A percentile compares a stretch with the other conserved stretches of the same genome.
Evolutionary conservation across 2,888 invertebrate species (phyloP).

Genomic region (Drosophila prolongata): DNA sequence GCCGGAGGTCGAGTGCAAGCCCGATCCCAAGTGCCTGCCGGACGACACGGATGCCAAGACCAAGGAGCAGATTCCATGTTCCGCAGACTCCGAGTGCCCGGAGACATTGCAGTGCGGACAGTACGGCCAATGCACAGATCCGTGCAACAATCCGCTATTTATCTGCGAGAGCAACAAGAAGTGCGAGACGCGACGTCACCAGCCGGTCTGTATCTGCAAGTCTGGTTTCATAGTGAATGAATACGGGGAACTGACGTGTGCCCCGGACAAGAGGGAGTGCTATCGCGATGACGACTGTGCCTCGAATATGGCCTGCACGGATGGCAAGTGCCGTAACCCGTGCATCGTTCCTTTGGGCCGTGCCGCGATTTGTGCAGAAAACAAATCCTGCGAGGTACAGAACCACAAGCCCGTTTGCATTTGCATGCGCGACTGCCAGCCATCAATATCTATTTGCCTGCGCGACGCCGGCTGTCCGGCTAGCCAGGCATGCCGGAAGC

Average conservation of each 20-base stretch:
- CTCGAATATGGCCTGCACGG: constrained; percentile 93
- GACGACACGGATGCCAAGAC: constrained; percentile 84
- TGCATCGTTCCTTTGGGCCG: constrained; percentile 88
- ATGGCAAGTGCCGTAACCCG: constrained; percentile 94
- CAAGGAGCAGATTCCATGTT: constrained; percentile 87
- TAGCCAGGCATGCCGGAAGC: constrained; percentile 93
- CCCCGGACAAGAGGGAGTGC: constrained; percentile 92
- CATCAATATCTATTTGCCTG: constrained; percentile 94
- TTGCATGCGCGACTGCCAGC: constrained; percentile 94
- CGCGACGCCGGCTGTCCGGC: constrained; percentile 95
- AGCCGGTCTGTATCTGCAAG: constrained; percentile 94
- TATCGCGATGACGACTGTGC: constrained; percentile 92
- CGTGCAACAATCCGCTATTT: constrained; percentile 89
- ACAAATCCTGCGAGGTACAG: constrained; percentile 94
- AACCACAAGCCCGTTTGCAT: constrained; percentile 95
- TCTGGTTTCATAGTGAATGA: constrained; percentile 95
- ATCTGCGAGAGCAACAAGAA: constrained; percentile 93
- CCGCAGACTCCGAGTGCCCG: constrained; percentile 89
- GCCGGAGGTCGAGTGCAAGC: constrained; percentile 91
- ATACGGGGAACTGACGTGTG: constrained; percentile 93
- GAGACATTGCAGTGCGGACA: constrained; percentile 90
- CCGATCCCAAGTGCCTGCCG: constrained; percentile 90
- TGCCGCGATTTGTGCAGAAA: constrained; percentile 89
- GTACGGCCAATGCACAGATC: constrained; percentile 91
- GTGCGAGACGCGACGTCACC: constrained; percentile 94